phyloP scores from a whole-genome alignment of 1,140 invertebrate species.

The Heliconius melpomene region DNA sequence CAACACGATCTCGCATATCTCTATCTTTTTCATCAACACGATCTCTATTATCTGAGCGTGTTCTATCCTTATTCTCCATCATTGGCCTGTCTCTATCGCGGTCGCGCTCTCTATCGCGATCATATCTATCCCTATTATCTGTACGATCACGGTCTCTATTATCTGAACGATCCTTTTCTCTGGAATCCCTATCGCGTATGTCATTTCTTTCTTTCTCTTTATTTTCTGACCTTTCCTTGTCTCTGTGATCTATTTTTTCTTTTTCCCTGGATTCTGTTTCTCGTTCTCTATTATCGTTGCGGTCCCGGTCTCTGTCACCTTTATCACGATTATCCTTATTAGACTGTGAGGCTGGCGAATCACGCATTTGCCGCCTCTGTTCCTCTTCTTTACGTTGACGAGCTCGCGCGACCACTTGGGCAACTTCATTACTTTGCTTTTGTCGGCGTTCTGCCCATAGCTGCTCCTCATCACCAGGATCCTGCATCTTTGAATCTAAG shows the following conservation, averaged over 20 bases:
- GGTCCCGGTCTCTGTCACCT: conserved; percentile 62
- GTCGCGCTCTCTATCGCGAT: conserved; percentile 58
- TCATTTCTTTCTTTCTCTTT: conserved; percentile 62
- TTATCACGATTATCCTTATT: conserved; percentile 58
- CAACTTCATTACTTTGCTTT: conserved; percentile 86
- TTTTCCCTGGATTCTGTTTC: conserved; percentile 63
- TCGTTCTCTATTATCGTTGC: conserved; percentile 69
- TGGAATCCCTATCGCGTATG: conserved; percentile 60
- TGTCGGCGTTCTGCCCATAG: conserved; percentile 86
- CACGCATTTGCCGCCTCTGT: conserved; percentile 84
- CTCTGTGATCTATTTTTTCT: conserved; percentile 58
- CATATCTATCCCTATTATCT: conserved; percentile 58
- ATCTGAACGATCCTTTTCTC: conserved; percentile 65
- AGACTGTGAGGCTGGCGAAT: conserved; percentile 42
- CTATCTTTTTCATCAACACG: conserved; percentile 66
- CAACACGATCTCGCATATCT: conserved; percentile 65
- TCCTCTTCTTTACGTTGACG: conserved; percentile 90
- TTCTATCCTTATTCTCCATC: conserved; percentile 60
- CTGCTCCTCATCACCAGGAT: conserved; percentile 86
- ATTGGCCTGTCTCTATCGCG: conserved; percentile 53
- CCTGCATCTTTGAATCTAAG: conserved; percentile 66
- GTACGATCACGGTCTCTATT: conserved; percentile 70
- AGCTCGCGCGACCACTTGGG: conserved; percentile 87
- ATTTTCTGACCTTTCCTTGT: conserved; percentile 55
- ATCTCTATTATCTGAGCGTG: conserved; percentile 51